Evolutionary conservation across 1,140 invertebrate species (phyloP).

Genomic region (Drosophila littoralis): DNA sequence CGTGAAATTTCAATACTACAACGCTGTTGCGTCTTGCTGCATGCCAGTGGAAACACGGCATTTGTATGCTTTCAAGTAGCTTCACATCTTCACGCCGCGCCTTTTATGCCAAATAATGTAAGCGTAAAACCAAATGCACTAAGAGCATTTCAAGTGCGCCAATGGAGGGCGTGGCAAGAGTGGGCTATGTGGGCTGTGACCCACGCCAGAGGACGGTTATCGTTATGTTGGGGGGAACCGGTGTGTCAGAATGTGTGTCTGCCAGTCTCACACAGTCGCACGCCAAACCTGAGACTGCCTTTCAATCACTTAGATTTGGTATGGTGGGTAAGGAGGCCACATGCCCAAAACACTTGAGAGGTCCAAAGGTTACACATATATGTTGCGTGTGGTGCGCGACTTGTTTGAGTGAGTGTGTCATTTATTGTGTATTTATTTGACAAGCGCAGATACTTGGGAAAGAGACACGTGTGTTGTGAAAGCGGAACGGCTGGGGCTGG

Average conservation of each 20-base stretch:
- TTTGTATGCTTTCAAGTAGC: conserved; percentile 15
- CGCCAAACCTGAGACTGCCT: conserved; percentile 31
- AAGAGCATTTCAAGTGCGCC: conserved; percentile 52
- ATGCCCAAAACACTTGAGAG: conserved; percentile 46
- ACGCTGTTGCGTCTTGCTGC: neutral
- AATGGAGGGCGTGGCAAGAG: conserved; percentile 13
- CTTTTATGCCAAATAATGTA: conserved; percentile 53
- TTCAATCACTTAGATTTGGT: conserved; percentile 53
- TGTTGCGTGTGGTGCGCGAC: conserved; percentile 13
- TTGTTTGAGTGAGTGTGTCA: conserved; percentile 56
- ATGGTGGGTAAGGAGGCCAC: conserved; percentile 26
- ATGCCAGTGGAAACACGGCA: conserved; percentile 18
- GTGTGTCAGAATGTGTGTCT: neutral
- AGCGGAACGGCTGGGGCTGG: neutral
- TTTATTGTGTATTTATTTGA: conserved; percentile 69
- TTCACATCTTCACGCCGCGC: conserved; percentile 13
- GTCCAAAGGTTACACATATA: conserved; percentile 26
- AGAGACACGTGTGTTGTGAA: conserved; percentile 6
- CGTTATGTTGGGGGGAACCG: conserved; percentile 12
- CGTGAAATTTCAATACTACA: too few relatives aligned
- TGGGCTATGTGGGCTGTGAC: neutral
- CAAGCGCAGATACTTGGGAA: conserved; percentile 46
- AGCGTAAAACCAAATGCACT: conserved; percentile 54
- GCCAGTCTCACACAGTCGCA: conserved; percentile 9
- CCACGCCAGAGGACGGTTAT: conserved; percentile 22